Evolutionary conservation across 2,888 invertebrate genomes (phyloP).

Genomic region (Atrina japonica): DNA sequence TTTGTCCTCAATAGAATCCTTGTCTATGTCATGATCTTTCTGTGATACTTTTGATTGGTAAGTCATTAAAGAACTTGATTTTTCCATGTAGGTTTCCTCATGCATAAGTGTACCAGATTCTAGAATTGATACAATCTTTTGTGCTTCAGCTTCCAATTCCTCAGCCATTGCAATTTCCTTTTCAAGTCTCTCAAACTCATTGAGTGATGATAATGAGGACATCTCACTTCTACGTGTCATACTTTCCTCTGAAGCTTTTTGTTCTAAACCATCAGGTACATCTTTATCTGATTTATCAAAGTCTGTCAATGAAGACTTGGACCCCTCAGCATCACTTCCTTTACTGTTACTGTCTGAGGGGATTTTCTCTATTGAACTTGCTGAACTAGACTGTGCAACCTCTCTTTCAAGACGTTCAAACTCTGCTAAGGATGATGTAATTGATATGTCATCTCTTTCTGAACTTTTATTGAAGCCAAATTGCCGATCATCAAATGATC

Average conservation of each 20-base stretch:
- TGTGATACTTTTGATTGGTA: conserved; percentile 46
- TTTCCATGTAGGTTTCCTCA: conserved; percentile 34
- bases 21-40: conserved; percentile 61
- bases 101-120: conserved; percentile 75
- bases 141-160: conserved; percentile 78
- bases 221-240: conserved; percentile 69
- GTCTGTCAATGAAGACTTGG: conserved; percentile 88
- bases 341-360: conserved; percentile 69
- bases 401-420: conserved; percentile 95
- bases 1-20: conserved; percentile 69
- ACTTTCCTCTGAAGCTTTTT: conserved; percentile 78
- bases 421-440: conserved; percentile 93
- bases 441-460: conserved; percentile 95
- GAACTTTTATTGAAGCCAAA: conserved; percentile 82
- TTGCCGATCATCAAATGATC: conserved; percentile 70
- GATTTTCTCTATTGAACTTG: conserved; percentile 87
- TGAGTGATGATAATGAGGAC: conserved; percentile 77
- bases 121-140: conserved; percentile 78
- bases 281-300: conserved; percentile 95
- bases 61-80: conserved; percentile 21
- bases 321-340: conserved; percentile 72
- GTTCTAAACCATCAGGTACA: conserved; percentile 63
- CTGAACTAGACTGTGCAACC: conserved; percentile 81
- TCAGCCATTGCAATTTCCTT: conserved; percentile 72
- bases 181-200: conserved; percentile 79